Evolutionary conservation across 2,113 vertebrate species (phyloP).

Genomic region (Rhegmatorhina hoffmannsi): DNA sequence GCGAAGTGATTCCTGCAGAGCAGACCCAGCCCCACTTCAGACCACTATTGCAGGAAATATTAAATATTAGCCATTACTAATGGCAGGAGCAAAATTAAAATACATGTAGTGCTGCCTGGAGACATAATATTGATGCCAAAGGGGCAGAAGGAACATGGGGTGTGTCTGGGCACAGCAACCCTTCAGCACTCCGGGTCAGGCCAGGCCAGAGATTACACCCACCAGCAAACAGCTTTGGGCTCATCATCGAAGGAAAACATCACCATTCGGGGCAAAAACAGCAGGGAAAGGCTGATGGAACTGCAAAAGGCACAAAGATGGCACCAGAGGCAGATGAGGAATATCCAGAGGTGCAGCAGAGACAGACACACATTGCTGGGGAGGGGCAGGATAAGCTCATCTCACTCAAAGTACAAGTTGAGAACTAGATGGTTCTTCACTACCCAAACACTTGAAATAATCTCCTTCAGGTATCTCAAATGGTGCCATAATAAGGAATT

Average conservation of each 20-base stretch:
- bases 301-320: neutral
- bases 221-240: neutral
- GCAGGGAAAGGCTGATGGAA: neutral
- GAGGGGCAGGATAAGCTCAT: neutral
- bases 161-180: neutral
- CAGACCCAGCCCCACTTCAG: neutral
- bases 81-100: neutral
- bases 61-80: neutral
- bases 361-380: too few relatives aligned
- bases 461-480: neutral
- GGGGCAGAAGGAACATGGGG: neutral
- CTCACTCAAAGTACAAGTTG: accelerated
- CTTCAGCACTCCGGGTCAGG: neutral
- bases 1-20: neutral
- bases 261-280: neutral
- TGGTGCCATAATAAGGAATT: neutral
- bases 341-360: neutral
- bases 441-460: neutral
- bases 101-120: neutral
- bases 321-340: neutral
- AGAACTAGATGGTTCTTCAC: neutral
- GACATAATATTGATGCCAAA: neutral
- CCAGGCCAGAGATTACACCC: neutral
- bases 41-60: neutral
- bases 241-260: neutral